Base-by-base conservation (phyloP, 2,797 vertebrate species). In the Macrochelys suwanniensis region DNA sequence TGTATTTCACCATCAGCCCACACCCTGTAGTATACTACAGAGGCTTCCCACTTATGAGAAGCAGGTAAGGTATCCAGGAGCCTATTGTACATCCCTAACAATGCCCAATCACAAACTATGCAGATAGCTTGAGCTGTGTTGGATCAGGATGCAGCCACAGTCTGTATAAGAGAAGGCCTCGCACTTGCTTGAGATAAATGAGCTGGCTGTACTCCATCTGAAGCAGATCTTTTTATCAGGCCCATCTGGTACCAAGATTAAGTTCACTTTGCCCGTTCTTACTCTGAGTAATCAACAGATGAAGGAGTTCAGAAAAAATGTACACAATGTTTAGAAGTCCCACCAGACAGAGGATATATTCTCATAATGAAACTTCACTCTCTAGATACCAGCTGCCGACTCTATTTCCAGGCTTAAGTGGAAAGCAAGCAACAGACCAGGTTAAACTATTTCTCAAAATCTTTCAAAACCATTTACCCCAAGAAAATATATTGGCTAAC, bases 371-470 rank as follows among this genome's bases (percentile, higher is more conserved):
- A 23, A 31, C 45, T 87, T 49, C 53, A 12, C 1, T 37, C 8
- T 12, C 57, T 65, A 37, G 19, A 85, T 84, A 90, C 53, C 78
- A 92, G 50, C n/a, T 80, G 49, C 78, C 82, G 57, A 87, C 80
- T 56, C 89, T 92, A 37, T 87, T 85, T 57, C 7, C 82, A 3
- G n/a, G 54, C 26, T 61, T 17, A 61, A 92, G 77, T 54, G 80
- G 15, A 16, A 6, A 0, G 1, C 13, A 85, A 77, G 6, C 1
- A 0, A 51, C 45, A 81, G 3, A 76, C 74, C 0, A 31, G 5
- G 90, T 57, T 28, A n/a, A 68, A 54, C 74, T 53, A 42, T 89
- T 92, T 84, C 79, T 47, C 16, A 26, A 37, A 68, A 42, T 23
- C 37, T 71, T 42, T 42, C 33, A 71, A 76, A 76, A 76, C 25